Percentiles rank a stretch among this genome's conserved stretches.
phyloP scores from a whole-genome alignment of 2,113 vertebrate genomes.

The Notarius lentiginosus region DNA sequence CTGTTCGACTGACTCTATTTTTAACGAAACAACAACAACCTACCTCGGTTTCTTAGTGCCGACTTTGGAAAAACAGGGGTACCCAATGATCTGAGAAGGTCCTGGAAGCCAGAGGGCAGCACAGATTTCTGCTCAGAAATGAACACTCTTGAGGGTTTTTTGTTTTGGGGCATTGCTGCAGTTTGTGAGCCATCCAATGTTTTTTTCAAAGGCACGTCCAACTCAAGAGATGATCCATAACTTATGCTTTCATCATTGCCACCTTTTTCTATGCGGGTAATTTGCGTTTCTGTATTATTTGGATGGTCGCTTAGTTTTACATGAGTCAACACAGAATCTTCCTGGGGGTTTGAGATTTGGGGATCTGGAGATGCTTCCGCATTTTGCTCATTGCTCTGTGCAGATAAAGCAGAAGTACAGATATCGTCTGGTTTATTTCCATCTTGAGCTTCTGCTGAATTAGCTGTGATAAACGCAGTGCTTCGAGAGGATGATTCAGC shows the following conservation, averaged over 20 bases:
- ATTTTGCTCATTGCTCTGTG: background rate
- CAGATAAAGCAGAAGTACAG: background rate
- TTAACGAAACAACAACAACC: conserved; percentile 9
- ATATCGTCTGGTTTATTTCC: conserved; percentile 33
- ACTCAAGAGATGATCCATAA: conserved; percentile 72
- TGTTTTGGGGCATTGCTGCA: conserved; percentile 61
- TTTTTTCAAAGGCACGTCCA: conserved; percentile 64
- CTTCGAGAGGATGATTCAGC: background rate
- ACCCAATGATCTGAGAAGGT: conserved; percentile 46
- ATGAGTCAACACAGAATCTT: background rate
- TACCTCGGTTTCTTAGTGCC: conserved; percentile 59
- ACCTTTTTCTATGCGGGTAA: conserved; percentile 50
- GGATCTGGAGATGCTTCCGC: background rate
- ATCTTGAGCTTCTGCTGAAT: background rate
- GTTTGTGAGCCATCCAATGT: conserved; percentile 65
- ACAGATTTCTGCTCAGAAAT: conserved; percentile 60
- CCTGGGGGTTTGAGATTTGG: background rate
- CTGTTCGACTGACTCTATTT: background rate
- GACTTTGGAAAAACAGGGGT: conserved; percentile 47
- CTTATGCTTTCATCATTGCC: conserved; percentile 66
- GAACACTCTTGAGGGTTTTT: conserved; percentile 51
- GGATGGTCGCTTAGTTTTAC: background rate
- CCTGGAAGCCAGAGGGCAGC: conserved; percentile 57
- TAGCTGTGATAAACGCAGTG: background rate
- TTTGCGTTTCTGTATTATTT: conserved; percentile 4